Percentiles rank a stretch among this genome's conserved stretches.
These are phyloP conservation scores for Falco cherrug DNA, from an alignment of 2,797 vertebrate genomes.

Conservation along the genomic window DNA sequence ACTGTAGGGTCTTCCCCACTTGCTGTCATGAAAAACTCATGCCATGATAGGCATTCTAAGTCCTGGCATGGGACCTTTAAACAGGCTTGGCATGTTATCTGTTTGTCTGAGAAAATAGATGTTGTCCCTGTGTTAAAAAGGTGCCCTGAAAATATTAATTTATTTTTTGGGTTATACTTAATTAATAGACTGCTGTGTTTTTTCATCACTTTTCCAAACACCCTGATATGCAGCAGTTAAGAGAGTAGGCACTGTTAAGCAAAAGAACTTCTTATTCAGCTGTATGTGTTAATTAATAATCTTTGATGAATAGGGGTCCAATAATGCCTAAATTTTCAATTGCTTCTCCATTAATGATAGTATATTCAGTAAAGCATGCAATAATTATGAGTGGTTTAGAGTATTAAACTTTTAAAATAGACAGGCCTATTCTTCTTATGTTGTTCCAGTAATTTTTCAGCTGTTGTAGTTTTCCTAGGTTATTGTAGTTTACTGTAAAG, in stretches of 20 bases:
- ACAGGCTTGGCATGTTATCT: neutral
- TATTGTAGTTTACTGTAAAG: neutral
- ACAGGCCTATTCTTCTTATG: neutral
- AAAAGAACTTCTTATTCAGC: neutral
- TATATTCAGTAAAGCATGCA: neutral
- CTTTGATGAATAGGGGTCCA: neutral
- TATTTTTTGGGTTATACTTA: neutral
- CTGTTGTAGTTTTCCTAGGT: neutral
- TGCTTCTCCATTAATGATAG: neutral
- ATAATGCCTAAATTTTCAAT: neutral
- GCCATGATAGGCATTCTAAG: neutral
- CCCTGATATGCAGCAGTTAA: neutral
- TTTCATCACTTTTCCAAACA: neutral
- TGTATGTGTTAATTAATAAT: neutral
- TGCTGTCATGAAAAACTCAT: neutral
- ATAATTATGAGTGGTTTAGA: neutral
- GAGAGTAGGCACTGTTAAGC: neutral
- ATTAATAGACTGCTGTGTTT: neutral
- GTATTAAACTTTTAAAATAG: neutral
- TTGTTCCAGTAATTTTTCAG: neutral
- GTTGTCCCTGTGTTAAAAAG: neutral
- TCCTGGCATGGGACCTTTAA: neutral
- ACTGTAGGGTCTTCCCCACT: neutral
- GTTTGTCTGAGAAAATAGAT: neutral
- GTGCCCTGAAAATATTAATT: neutral